Conservation (phyloP, 2,888 invertebrate genomes). For the Bembecia ichneumoniformis region DNA sequence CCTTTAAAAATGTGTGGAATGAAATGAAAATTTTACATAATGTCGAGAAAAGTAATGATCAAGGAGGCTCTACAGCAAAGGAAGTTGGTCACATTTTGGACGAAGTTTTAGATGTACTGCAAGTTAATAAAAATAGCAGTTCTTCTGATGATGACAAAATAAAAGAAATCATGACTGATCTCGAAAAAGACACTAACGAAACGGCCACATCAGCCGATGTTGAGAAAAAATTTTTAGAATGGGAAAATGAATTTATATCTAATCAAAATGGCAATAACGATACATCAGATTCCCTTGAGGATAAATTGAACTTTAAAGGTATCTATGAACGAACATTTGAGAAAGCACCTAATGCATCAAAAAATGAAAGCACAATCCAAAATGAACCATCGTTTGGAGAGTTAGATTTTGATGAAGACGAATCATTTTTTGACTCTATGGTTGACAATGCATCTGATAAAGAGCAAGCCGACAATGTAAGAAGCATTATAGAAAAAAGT, state of each 20-base stretch:
- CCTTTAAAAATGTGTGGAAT: conserved; percentile 28
- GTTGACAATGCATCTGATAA: conserved; percentile 11
- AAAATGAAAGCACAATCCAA: no score
- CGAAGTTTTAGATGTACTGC: conserved; percentile 25
- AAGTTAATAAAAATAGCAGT: conserved; percentile 12
- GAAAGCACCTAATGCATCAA: no score
- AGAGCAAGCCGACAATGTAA: conserved; percentile 21
- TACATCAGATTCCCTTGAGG: conserved; percentile 7
- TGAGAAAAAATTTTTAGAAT: conserved; percentile 18
- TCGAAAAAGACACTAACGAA: conserved; percentile 19
- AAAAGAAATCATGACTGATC: conserved; percentile 22
- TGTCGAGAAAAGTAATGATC: conserved; percentile 25
- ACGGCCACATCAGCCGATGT: conserved; percentile 10
- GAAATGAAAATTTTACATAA: conserved; percentile 34
- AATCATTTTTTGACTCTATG: conserved; percentile 7
- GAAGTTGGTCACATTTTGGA: conserved; percentile 33
- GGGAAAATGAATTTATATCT: conserved; percentile 17
- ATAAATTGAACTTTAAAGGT: conserved; percentile 9
- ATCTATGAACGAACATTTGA: neutral
- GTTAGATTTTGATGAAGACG: conserved; percentile 4
- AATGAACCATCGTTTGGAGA: conserved; percentile 1
- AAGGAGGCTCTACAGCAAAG: conserved; percentile 24
- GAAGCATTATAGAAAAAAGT: conserved; percentile 27
- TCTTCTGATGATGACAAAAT: conserved; percentile 24
- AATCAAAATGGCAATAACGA: conserved; percentile 2